Conservation (phyloP, 2,888 invertebrate genomes). For the Coleophora flavipennella region DNA sequence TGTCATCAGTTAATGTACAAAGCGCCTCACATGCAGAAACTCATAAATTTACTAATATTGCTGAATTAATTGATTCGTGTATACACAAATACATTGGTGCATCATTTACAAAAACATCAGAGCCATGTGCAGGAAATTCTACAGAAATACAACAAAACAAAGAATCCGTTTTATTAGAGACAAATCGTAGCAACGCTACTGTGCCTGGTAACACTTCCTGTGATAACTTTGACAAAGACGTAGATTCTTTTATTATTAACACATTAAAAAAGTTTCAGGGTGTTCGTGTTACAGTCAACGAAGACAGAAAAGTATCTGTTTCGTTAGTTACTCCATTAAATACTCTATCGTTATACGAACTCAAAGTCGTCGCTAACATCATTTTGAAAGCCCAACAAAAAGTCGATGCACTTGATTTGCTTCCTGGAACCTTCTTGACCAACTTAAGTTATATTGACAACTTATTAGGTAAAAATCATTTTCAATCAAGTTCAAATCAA, state of each 20-base stretch:
- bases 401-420: slow-evolving; percentile 6
- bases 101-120: slow-evolving; percentile 18
- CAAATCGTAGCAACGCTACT: not conserved
- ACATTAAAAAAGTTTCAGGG: slow-evolving; percentile 20
- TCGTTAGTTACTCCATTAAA: slow-evolving; percentile 15
- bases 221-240: not conserved
- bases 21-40: too few relatives aligned
- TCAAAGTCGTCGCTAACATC: slow-evolving; percentile 23
- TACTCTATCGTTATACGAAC: slow-evolving; percentile 17
- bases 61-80: too few relatives aligned
- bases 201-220: not conserved
- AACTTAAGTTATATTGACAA: too few relatives aligned
- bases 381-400: slow-evolving; percentile 19
- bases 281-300: slow-evolving; percentile 16
- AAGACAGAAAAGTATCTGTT: slow-evolving; percentile 16
- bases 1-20: too few relatives aligned
- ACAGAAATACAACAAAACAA: not conserved
- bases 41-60: too few relatives aligned
- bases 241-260: slow-evolving; percentile 8
- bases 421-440: too few relatives aligned
- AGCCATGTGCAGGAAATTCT: not conserved
- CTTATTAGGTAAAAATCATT: too few relatives aligned
- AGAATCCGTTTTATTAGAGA: not conserved
- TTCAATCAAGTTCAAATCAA: too few relatives aligned
- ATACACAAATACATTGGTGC: slow-evolving; percentile 14